A percentile compares a stretch with the other conserved stretches of the same genome.
Evolutionary conservation across 2,888 invertebrate genomes (phyloP).

Genomic region (Petrophora chlorosata): DNA sequence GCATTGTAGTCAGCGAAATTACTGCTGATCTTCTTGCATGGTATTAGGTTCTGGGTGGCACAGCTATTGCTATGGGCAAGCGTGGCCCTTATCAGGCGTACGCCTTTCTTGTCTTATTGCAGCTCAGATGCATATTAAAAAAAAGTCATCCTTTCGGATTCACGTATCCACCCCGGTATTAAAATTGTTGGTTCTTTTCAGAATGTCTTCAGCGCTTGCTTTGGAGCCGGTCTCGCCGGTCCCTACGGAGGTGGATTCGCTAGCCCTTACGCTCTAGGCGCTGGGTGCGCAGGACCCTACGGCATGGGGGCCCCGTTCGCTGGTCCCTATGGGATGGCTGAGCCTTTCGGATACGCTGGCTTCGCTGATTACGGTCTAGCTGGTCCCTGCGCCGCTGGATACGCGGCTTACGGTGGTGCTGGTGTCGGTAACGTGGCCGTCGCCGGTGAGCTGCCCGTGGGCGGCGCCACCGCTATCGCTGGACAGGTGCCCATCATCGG

Average conservation of each 20-base stretch:
- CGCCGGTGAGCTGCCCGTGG: slow-evolving; percentile 46
- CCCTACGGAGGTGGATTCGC: background rate
- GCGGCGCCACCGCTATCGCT: slow-evolving; percentile 40
- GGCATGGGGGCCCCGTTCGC: background rate
- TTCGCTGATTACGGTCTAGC: slow-evolving; percentile 13
- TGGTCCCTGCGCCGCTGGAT: slow-evolving; percentile 11
- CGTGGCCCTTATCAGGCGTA: no score
- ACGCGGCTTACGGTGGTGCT: slow-evolving; percentile 23
- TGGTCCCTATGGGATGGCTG: slow-evolving; percentile 13
- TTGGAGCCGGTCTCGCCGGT: background rate
- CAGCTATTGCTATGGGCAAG: no score
- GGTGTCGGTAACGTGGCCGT: slow-evolving; percentile 38
- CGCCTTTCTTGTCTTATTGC: no score
- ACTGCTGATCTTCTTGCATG: no score
- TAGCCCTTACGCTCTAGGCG: background rate
- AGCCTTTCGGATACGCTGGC: slow-evolving; percentile 30
- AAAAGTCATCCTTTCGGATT: no score
- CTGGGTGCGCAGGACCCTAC: background rate
- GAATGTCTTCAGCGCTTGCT: slow-evolving; percentile 15
- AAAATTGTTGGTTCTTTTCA: no score
- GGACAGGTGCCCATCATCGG: slow-evolving; percentile 48
- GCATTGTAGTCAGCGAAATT: no score
- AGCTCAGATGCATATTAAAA: no score
- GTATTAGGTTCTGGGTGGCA: no score
- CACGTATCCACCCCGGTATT: no score